These are phyloP conservation scores for Amphiura filiformis DNA, from an alignment of 35 echinoderm and acorn worm genomes.

Conservation along the genomic window DNA sequence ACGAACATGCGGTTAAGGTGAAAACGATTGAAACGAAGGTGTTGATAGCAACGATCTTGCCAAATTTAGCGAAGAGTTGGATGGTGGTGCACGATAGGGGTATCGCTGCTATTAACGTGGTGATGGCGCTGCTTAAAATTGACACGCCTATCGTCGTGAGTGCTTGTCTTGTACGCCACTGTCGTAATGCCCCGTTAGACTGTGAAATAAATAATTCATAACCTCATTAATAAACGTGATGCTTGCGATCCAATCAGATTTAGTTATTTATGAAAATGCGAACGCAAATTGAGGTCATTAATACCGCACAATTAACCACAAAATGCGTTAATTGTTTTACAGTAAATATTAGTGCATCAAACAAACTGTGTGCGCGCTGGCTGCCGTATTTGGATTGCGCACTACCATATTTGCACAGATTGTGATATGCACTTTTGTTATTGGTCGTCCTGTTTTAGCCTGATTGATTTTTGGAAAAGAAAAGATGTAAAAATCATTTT, in stretches of 20 bases:
- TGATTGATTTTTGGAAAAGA: too few species aligned
- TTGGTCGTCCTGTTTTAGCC: too few species aligned
- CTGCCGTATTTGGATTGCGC: too few species aligned
- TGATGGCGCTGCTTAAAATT: conserved; percentile 88
- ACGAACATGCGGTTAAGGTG: conserved; percentile 78
- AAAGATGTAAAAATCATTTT: too few species aligned
- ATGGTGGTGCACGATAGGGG: conserved; percentile 88
- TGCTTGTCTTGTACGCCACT: conserved; percentile 69
- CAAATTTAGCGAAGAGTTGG: conserved; percentile 92
- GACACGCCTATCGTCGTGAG: conserved; percentile 90
- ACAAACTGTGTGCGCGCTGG: too few species aligned
- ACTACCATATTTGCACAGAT: too few species aligned
- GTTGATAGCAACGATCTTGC: conserved; percentile 95
- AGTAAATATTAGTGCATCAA: too few species aligned
- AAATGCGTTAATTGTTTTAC: too few species aligned
- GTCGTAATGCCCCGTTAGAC: conserved; percentile 40
- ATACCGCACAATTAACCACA: not conserved
- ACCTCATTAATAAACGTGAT: not conserved
- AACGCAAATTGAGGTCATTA: not conserved
- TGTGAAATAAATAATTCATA: conserved; percentile 10
- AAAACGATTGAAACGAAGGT: conserved; percentile 84
- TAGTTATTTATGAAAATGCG: not conserved
- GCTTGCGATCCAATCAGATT: not conserved
- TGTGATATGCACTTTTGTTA: too few species aligned
- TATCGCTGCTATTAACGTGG: conserved; percentile 85